Conservation (phyloP, 2,113 vertebrate species). For the Ammodytes marinus region DNA sequence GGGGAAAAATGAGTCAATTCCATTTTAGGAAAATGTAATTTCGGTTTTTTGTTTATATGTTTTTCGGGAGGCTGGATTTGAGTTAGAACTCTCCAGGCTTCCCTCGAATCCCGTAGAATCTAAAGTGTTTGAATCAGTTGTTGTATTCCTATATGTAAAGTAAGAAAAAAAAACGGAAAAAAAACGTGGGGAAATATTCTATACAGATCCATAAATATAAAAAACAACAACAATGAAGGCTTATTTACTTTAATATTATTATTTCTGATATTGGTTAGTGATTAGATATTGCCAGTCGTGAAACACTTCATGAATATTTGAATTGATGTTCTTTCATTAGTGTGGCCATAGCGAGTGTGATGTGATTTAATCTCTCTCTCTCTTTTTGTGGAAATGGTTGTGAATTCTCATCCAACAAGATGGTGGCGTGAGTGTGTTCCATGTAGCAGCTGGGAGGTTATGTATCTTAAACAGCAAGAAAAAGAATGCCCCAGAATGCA, state of each 20-base stretch:
- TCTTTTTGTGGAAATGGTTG: slow-evolving; percentile 85
- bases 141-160: slow-evolving; percentile 91
- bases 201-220: slow-evolving; percentile 93
- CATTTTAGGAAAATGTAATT: slow-evolving; percentile 86
- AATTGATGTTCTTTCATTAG: slow-evolving; percentile 93
- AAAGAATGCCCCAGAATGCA: slow-evolving; percentile 83
- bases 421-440: slow-evolving; percentile 87
- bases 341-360: slow-evolving; percentile 93
- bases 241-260: slow-evolving; percentile 83
- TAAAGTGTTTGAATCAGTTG: slow-evolving; percentile 87
- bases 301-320: slow-evolving; percentile 94
- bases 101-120: slow-evolving; percentile 87
- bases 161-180: slow-evolving; percentile 4
- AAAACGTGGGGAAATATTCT: slow-evolving; percentile 84
- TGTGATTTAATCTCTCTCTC: slow-evolving; percentile 85
- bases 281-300: slow-evolving; percentile 92
- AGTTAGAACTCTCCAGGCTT: slow-evolving; percentile 97
- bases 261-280: slow-evolving; percentile 90
- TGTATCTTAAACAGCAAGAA: slow-evolving; percentile 72
- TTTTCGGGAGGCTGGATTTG: slow-evolving; percentile 93
- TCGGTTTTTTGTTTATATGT: slow-evolving; percentile 58
- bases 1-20: slow-evolving; percentile 89
- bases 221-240: slow-evolving; percentile 92
- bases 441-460: slow-evolving; percentile 83
- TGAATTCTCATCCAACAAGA: slow-evolving; percentile 84